Conservation (phyloP, 2,888 invertebrate species). For the Boloria euphrosyne region DNA sequence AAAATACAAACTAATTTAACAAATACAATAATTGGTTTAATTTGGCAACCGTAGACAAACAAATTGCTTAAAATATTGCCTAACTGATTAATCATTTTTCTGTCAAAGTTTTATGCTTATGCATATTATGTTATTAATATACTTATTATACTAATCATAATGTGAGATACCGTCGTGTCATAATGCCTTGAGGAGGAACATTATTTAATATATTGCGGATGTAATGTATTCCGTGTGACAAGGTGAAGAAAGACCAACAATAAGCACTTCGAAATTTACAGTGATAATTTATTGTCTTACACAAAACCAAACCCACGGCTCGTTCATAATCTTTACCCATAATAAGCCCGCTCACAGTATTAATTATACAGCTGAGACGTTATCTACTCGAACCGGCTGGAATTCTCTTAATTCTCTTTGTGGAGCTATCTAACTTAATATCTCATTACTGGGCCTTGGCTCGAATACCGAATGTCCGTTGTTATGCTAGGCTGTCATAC, state of each 20-base stretch:
- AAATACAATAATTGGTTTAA: no score
- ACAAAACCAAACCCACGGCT: slow-evolving; percentile 26
- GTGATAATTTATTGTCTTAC: slow-evolving; percentile 26
- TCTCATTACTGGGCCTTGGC: slow-evolving; percentile 80
- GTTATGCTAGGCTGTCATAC: slow-evolving; percentile 77
- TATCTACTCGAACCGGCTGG: slow-evolving; percentile 56
- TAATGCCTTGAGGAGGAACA: neutral
- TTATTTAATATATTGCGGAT: slow-evolving; percentile 9
- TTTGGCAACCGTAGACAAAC: no score
- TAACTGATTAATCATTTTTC: no score
- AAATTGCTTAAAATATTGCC: no score
- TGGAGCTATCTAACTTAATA: slow-evolving; percentile 70
- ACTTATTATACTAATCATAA: neutral
- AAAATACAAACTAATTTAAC: no score
- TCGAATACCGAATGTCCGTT: slow-evolving; percentile 77
- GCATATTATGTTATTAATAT: no score
- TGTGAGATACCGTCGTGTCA: neutral
- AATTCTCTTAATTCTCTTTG: slow-evolving; percentile 70
- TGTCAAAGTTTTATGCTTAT: no score
- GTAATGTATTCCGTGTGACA: slow-evolving; percentile 15
- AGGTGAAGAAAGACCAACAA: slow-evolving; percentile 18
- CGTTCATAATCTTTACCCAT: slow-evolving; percentile 20
- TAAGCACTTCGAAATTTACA: slow-evolving; percentile 12
- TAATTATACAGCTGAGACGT: slow-evolving; percentile 53
- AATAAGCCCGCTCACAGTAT: slow-evolving; percentile 41